These are phyloP conservation scores for Conger conger DNA, from an alignment of 2,113 vertebrate species.

Conservation along the genomic window DNA sequence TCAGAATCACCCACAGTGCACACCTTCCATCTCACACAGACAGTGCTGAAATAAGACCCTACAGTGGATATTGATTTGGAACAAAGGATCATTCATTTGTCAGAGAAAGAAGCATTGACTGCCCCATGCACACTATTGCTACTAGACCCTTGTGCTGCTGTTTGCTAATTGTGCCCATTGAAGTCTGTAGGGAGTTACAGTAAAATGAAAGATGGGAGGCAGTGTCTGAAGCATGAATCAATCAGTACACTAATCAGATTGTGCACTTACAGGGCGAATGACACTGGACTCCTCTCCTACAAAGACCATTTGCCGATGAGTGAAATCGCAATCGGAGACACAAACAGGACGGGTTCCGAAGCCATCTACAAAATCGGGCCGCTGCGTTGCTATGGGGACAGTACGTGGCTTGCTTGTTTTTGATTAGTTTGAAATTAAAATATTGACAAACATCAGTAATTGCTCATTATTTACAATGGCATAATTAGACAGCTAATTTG, in stretches of 20 bases:
- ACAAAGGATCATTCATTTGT: neutral
- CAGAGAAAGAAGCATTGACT: neutral
- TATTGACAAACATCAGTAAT: too few species aligned
- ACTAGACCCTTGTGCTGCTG: neutral
- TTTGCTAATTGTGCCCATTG: neutral
- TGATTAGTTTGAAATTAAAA: constrained; percentile 8
- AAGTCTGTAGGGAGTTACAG: neutral
- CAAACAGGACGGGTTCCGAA: constrained; percentile 80
- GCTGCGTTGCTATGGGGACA: constrained; percentile 84
- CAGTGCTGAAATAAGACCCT: neutral
- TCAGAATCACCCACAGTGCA: neutral
- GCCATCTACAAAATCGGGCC: constrained; percentile 80
- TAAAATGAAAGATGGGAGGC: neutral
- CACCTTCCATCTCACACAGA: constrained; percentile 2
- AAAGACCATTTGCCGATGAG: constrained; percentile 86
- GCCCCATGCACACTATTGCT: neutral
- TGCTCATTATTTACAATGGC: too few species aligned
- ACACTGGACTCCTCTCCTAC: constrained; percentile 79
- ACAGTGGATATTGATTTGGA: neutral
- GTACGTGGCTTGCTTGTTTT: constrained; percentile 68
- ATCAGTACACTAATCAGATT: neutral
- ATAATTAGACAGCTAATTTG: too few species aligned
- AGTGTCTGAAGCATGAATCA: neutral
- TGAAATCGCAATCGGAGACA: constrained; percentile 82
- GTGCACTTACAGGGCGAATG: constrained; percentile 72